Evolutionary conservation across 2,797 vertebrate species (phyloP), one percentile per base, ranked within the genome.

Genomic region (Molossus alvarezi): DNA sequence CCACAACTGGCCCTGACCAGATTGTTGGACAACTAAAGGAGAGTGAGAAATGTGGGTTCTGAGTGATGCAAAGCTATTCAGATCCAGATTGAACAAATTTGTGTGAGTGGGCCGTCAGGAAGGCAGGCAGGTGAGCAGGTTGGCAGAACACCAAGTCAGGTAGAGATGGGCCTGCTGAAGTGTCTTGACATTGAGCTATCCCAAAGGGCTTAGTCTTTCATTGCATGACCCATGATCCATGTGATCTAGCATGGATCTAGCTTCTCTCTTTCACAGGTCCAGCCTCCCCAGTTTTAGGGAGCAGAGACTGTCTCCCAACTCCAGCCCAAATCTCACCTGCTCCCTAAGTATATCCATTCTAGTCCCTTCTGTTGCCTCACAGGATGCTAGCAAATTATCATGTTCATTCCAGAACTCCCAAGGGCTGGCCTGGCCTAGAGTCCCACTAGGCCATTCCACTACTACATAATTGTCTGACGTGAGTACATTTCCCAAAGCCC

Each of bases 11-110:
- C 23, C 27, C 33, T 7, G n/a, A 21, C 10, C 94, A 93, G 58
- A 95, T 79, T n/a, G 53, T 51, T 94, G 53, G 57, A 37, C 53
- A 87, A 67, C 57, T 76, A 20, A 90, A 81, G 67, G 67, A 77
- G 27, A 88, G 11, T n/a, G 62, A 75, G 45, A 89, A 93, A 82
- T 48, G 2, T 72, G 33, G 90, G 23, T 80, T 3, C 15, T 45
- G 5, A 60, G 51, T 41, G 57, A 93, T 21, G 23, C 75, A 90
- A 82, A 87, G 75, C 7, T 71, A 23, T 90, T 90, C 23, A 73
- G 60, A 87, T 81, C 18, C 11, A 69, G 45, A 64, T 33, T 14
- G 57, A 94, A 69, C 9, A 60, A 55, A 67, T 71, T 55, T 83
- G 53, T 77, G 13, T 64, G 65, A 90, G 37, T 10, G 15, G 77